A percentile compares a stretch with the other conserved stretches of the same genome.
Evolutionary conservation across 2,888 invertebrate species (phyloP).

Genomic region (Lacanobia oleracea): DNA sequence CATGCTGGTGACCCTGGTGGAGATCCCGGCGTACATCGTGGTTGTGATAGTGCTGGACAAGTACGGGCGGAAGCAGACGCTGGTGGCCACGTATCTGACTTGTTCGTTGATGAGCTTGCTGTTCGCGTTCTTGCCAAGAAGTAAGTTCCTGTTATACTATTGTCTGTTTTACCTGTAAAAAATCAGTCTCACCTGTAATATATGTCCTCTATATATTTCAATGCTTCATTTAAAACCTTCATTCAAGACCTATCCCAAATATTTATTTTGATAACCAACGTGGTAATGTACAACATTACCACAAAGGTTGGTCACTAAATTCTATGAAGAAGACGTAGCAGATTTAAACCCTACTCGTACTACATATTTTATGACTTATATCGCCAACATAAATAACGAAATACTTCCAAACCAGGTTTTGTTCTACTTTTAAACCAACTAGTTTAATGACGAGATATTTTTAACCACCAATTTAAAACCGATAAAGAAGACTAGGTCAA

Average conservation of each 20-base stretch:
- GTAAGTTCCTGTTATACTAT: constrained; percentile 78
- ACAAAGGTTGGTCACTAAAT: no score
- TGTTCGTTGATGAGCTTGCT: constrained; percentile 91
- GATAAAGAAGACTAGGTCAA: constrained; percentile 20
- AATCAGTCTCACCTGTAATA: background rate
- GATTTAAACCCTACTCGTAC: no score
- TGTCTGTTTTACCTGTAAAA: background rate
- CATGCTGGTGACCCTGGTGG: constrained; percentile 91
- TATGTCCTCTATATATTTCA: background rate
- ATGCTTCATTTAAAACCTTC: background rate
- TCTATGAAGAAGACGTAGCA: no score
- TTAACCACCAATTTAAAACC: constrained; percentile 7
- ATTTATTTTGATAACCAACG: no score
- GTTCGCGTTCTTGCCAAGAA: constrained; percentile 91
- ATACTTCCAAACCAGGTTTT: background rate
- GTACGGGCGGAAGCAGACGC: constrained; percentile 92
- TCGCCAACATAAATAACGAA: no score
- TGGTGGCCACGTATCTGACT: constrained; percentile 91
- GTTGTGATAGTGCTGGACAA: constrained; percentile 92
- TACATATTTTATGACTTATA: background rate
- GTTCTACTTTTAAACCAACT: background rate
- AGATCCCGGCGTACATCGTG: constrained; percentile 93
- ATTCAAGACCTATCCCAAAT: background rate
- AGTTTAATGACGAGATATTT: background rate
- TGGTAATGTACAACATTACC: no score